Evolutionary conservation across 2,888 invertebrate species (phyloP).

Genomic region (Drosophila paranaensis): DNA sequence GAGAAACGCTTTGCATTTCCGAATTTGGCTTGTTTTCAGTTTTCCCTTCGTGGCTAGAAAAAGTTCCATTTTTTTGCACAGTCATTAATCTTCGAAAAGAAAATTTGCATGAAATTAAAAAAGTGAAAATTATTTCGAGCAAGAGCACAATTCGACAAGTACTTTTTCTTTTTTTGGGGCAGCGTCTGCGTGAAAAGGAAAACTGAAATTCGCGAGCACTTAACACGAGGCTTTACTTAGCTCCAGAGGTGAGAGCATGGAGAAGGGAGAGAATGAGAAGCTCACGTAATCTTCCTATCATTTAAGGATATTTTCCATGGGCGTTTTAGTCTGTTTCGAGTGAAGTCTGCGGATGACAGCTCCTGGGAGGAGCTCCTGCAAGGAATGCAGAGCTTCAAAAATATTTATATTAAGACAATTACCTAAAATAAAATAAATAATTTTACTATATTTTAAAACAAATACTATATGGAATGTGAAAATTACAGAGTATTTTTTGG

Average conservation of each 20-base stretch:
- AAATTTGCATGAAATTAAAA: slow-evolving; percentile 81
- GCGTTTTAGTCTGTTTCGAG: slow-evolving; percentile 1
- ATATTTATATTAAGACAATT: not conserved
- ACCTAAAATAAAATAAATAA: no score
- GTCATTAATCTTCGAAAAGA: slow-evolving; percentile 78
- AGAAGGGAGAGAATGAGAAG: not conserved
- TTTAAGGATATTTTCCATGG: slow-evolving; percentile 3
- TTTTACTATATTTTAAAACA: no score
- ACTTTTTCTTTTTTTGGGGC: slow-evolving; percentile 1
- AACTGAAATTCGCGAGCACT: slow-evolving; percentile 77
- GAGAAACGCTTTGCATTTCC: slow-evolving; percentile 25
- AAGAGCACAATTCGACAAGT: slow-evolving; percentile 16
- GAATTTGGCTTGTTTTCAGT: slow-evolving; percentile 30
- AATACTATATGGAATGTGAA: no score
- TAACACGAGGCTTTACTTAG: slow-evolving; percentile 53
- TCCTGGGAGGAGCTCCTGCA: not conserved
- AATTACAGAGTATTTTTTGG: no score
- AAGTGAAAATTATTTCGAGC: slow-evolving; percentile 66
- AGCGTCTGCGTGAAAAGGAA: slow-evolving; percentile 53
- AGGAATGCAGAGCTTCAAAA: not conserved
- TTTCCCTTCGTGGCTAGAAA: slow-evolving; percentile 35
- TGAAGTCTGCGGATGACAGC: slow-evolving; percentile 8
- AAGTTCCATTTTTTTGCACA: slow-evolving; percentile 52
- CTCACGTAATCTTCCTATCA: not conserved
- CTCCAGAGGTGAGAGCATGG: not conserved